Percentiles rank a stretch among this genome's conserved stretches.
phyloP scores from a whole-genome alignment of 2,113 vertebrate genomes.

The Coturnix japonica region DNA sequence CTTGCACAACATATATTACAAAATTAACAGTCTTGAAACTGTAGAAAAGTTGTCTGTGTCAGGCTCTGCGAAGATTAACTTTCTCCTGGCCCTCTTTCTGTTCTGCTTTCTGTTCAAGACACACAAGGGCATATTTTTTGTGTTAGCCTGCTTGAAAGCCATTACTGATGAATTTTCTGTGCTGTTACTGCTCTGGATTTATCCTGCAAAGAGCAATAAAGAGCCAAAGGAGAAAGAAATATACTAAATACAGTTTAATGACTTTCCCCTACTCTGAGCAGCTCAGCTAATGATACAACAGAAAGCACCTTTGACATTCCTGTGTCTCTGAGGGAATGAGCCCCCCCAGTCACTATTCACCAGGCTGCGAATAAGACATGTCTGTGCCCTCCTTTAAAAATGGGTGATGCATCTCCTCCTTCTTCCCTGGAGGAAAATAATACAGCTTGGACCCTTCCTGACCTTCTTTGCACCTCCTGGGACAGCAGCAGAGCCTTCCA shows the following conservation, averaged over 20 bases:
- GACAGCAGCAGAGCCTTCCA: not conserved
- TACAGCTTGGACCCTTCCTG: not conserved
- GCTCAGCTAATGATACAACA: not conserved
- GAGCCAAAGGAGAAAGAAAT: not conserved
- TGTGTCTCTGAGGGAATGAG: not conserved
- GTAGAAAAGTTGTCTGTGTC: not conserved
- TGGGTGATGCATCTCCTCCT: not conserved
- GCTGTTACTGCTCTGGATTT: not conserved
- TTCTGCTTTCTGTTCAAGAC: not conserved
- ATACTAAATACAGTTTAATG: not conserved
- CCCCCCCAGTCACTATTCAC: not conserved
- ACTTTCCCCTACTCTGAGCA: not conserved
- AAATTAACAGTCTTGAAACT: constrained; percentile 14
- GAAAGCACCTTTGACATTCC: not conserved
- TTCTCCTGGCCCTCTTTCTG: not conserved
- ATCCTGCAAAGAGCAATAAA: not conserved
- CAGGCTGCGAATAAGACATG: not conserved
- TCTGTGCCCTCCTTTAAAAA: not conserved
- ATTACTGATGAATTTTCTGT: not conserved
- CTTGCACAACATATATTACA: not conserved
- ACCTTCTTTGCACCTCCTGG: not conserved
- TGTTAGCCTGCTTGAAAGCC: not conserved
- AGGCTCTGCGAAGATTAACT: not conserved
- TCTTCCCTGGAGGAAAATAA: not conserved
- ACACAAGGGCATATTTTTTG: not conserved